phyloP scores from a whole-genome alignment of 2,888 invertebrate genomes.

The Anoncus sp. region DNA sequence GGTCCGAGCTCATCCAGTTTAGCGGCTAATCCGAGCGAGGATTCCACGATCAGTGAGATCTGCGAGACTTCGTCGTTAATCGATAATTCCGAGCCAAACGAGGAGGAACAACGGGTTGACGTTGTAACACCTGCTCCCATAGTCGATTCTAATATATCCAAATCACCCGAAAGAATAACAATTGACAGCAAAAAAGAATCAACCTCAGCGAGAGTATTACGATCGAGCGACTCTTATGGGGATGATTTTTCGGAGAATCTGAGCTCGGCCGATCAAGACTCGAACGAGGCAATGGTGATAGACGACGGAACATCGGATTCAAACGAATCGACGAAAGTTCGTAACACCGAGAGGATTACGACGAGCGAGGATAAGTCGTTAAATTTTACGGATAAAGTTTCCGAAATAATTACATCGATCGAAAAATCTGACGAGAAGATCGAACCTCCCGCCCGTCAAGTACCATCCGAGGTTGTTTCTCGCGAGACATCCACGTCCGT shows the following conservation, averaged over 20 bases:
- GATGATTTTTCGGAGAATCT: constrained; percentile 69
- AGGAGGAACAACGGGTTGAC: constrained; percentile 9
- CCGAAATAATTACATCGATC: constrained; percentile 18
- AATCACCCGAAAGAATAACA: constrained; percentile 63
- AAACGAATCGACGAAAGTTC: constrained; percentile 65
- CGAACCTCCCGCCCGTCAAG: no score
- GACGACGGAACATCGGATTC: constrained; percentile 71
- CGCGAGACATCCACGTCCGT: constrained; percentile 6
- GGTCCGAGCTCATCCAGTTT: constrained; percentile 45
- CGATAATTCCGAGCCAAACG: constrained; percentile 22
- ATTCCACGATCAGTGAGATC: constrained; percentile 38
- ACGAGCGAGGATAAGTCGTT: constrained; percentile 38
- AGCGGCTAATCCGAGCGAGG: constrained; percentile 54
- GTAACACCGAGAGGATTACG: constrained; percentile 10
- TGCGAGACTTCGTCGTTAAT: constrained; percentile 39
- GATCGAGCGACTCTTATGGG: constrained; percentile 63
- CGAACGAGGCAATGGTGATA: constrained; percentile 72
- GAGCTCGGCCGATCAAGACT: constrained; percentile 67
- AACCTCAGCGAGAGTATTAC: constrained; percentile 42
- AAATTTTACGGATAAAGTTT: constrained; percentile 51
- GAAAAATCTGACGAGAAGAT: constrained; percentile 52
- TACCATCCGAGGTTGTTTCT: not conserved
- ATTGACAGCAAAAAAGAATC: constrained; percentile 49
- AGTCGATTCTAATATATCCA: constrained; percentile 60
- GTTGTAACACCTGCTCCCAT: constrained; percentile 58